Evolutionary conservation across 2,113 vertebrate species (phyloP).

Genomic region (Corvus moneduloides): DNA sequence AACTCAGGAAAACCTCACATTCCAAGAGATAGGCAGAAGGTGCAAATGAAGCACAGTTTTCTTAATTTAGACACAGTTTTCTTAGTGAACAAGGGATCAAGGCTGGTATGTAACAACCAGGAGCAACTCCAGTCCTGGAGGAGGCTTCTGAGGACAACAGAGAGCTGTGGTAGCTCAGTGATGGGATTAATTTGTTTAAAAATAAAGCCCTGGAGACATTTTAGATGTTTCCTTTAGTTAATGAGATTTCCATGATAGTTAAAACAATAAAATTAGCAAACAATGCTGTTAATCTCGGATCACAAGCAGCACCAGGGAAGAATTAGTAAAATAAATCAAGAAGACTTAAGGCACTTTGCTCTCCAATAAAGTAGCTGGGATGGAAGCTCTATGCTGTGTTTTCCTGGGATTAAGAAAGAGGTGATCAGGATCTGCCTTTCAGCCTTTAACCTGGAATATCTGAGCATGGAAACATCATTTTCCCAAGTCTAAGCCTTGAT

Average conservation of each 20-base stretch:
- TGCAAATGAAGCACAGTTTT: neutral
- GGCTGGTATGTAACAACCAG: accelerated
- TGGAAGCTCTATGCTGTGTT: neutral
- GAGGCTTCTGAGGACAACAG: neutral
- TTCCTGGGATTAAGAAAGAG: neutral
- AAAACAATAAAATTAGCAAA: conserved; percentile 29
- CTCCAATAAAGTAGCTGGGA: neutral
- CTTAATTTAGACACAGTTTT: neutral
- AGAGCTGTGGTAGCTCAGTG: neutral
- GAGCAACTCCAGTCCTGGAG: neutral
- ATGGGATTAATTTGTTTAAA: neutral
- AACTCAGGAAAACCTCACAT: neutral
- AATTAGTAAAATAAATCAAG: conserved; percentile 27
- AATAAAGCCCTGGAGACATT: neutral
- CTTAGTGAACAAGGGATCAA: neutral
- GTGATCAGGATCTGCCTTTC: neutral
- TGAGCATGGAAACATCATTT: neutral
- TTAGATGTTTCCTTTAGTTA: conserved; percentile 49
- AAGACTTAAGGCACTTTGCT: conserved; percentile 32
- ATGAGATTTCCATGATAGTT: conserved; percentile 56
- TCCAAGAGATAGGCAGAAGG: neutral
- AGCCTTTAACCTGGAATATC: neutral
- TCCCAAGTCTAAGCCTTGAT: neutral
- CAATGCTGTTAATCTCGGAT: conserved; percentile 50
- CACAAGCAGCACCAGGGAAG: conserved; percentile 19